Conservation (phyloP, 2,888 invertebrate species). For the Tetragonisca angustula region DNA sequence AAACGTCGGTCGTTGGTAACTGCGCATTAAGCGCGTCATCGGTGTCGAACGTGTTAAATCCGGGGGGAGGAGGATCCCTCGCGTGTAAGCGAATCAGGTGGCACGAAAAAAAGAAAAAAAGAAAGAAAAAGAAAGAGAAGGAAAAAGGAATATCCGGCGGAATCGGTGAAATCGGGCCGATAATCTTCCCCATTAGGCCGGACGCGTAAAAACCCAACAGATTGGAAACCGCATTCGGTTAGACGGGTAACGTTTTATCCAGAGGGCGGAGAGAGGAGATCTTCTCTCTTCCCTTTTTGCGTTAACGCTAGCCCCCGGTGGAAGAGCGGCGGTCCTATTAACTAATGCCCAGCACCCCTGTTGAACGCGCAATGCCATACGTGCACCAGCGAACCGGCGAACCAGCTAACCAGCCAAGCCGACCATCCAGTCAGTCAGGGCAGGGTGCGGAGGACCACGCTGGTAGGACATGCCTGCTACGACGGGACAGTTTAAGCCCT, state of each 20-base stretch:
- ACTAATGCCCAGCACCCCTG: constrained; percentile 80
- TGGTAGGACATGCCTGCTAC: constrained; percentile 74
- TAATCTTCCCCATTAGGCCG: constrained; percentile 51
- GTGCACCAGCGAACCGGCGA: constrained; percentile 69
- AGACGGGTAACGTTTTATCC: constrained; percentile 64
- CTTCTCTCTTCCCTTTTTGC: constrained; percentile 67
- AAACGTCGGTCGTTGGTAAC: too few species aligned
- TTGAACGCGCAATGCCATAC: constrained; percentile 76
- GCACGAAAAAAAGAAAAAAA: background rate
- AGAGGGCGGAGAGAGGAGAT: constrained; percentile 14
- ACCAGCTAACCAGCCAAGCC: constrained; percentile 34
- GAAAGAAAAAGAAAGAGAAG: too few species aligned
- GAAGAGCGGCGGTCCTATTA: constrained; percentile 78
- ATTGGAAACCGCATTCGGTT: constrained; percentile 84
- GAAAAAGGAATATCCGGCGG: constrained; percentile 4
- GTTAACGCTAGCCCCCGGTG: constrained; percentile 74
- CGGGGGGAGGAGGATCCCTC: background rate
- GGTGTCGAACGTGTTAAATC: background rate
- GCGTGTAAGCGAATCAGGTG: constrained; percentile 38
- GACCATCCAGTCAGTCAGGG: constrained; percentile 54
- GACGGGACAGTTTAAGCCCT: constrained; percentile 83
- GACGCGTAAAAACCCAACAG: constrained; percentile 81
- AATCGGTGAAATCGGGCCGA: constrained; percentile 53
- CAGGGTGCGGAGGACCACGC: constrained; percentile 65
- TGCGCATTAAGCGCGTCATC: background rate